Evolutionary conservation across 1,140 invertebrate species (phyloP), one percentile per base, ranked within the genome.

Genomic region (Lepidurus couesii): DNA sequence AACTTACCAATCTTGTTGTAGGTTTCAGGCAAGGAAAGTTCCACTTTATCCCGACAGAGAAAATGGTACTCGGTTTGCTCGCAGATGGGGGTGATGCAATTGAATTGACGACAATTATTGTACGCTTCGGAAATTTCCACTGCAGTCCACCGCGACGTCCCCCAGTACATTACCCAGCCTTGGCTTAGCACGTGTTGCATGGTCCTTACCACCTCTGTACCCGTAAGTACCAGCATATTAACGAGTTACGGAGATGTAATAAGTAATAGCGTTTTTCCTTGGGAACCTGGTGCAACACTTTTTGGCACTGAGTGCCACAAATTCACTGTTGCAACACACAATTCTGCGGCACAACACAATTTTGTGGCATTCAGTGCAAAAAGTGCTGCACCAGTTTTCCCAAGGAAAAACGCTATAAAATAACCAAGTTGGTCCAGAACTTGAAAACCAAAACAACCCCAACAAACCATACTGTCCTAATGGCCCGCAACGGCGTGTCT

Each of bases 61-160:
- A 97, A 92, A 85, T 98, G 95, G 85, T 98, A 98, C 82, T 98
- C 96, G 2, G 95, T 91, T 86, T 98, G 96, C 84, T 98, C 96
- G 1, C 95, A 92, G 42, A 97, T 96, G 13, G 96, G 96, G 13
- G 95, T 96, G 47, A 97, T 93, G 84, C 96, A 95, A 86, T 98
- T 98, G 85, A 98, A 97, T 86, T 97, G 95, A 75, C 95, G 88
- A 83, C 95, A 97, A 84, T 97, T 97, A 74, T 95, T 95, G 84
- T 97, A 98, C 1, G 95, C 95, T 84, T 98, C 96, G 92, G 94
- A 95, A 79, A 97, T 93, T 86, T 96, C 94, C 9, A 94, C 92
- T 1, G 93, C 92, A 3, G 92, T 90, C 94, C 94, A 96, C 75
- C 93, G 88, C 5, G 93, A 93, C 16, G 94, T 96, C 10, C 94